Conservation (phyloP, 1,140 invertebrate genomes). For the Globodera ellingtonae region DNA sequence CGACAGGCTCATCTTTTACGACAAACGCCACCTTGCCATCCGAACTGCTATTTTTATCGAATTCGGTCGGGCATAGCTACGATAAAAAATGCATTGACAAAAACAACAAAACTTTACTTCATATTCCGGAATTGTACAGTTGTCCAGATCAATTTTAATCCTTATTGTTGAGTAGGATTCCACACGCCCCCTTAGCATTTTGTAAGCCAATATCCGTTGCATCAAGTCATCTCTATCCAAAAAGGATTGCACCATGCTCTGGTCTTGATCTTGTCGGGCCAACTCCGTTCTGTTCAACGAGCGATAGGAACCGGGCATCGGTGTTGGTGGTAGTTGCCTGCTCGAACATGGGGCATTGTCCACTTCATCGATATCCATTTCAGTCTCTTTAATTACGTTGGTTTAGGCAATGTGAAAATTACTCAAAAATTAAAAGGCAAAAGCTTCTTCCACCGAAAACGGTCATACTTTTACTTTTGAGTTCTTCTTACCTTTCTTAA, state of each 20-base stretch:
- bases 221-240: conserved; percentile 30
- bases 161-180: conserved; percentile 34
- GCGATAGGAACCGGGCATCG: conserved; percentile 23
- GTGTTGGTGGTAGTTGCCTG: conserved; percentile 27
- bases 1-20: neutral
- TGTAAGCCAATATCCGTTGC: conserved; percentile 34
- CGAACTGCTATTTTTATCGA: neutral
- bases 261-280: conserved; percentile 30
- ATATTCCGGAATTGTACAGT: conserved; percentile 33
- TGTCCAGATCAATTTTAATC: conserved; percentile 30
- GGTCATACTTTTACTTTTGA: neutral
- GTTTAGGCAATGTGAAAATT: neutral
- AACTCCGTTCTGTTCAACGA: conserved; percentile 27
- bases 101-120: conserved; percentile 9
- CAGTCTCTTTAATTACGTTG: conserved; percentile 6
- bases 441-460: neutral
- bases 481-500: conserved; percentile 11
- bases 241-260: conserved; percentile 35
- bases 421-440: neutral
- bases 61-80: neutral
- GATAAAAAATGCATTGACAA: neutral
- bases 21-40: neutral
- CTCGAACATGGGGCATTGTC: conserved; percentile 28
- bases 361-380: neutral
- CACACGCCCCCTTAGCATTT: conserved; percentile 34